These are phyloP conservation scores for Aratinga solstitialis DNA, from an alignment of 2,797 vertebrate species.

Conservation along the genomic window DNA sequence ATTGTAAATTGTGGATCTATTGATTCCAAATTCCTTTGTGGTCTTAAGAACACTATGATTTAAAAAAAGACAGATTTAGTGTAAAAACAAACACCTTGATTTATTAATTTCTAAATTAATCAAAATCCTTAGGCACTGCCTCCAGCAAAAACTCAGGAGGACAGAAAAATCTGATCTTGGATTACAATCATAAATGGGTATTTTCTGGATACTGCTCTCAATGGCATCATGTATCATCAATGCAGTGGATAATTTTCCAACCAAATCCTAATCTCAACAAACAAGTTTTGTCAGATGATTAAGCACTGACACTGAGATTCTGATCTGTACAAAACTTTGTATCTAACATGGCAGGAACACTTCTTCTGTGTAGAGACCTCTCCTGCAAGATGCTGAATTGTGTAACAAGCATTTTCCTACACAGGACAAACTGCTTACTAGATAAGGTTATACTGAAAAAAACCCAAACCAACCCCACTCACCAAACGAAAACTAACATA, in stretches of 20 bases:
- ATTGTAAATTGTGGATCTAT: conserved; percentile 96
- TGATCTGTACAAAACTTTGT: background rate
- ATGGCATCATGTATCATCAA: background rate
- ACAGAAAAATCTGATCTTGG: background rate
- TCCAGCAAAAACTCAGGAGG: background rate
- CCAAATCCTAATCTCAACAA: background rate
- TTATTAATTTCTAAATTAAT: background rate
- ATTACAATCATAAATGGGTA: background rate
- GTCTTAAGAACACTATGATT: conserved; percentile 84
- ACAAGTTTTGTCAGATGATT: background rate
- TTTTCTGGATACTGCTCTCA: background rate
- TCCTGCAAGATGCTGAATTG: background rate
- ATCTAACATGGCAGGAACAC: background rate
- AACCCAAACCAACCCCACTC: background rate
- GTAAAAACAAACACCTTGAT: background rate
- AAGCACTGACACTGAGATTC: background rate
- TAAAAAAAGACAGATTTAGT: background rate
- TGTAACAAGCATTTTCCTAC: background rate
- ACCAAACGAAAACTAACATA: background rate
- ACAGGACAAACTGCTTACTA: background rate
- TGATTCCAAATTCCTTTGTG: conserved; percentile 90
- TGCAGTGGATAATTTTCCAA: background rate
- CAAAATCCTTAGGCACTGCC: background rate
- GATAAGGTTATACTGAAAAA: background rate
- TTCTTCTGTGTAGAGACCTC: background rate